phyloP scores from a whole-genome alignment of 2,888 invertebrate species.

The Capitulum mitella region DNA sequence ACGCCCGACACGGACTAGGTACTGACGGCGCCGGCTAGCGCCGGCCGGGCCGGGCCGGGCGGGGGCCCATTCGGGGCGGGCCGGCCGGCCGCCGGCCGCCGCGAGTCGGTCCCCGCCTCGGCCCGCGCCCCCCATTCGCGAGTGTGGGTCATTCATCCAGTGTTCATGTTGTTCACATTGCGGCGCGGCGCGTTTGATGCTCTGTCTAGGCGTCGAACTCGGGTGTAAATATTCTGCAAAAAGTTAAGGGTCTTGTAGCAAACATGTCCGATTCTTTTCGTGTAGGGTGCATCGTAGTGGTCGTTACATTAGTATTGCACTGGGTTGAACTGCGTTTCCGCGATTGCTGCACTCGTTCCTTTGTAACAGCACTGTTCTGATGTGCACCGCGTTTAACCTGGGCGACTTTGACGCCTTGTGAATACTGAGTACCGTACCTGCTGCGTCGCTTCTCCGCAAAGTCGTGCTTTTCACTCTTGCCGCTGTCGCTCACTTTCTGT shows the following conservation, averaged over 20 bases:
- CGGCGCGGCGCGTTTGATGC: neutral
- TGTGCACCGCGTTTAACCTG: too few species aligned
- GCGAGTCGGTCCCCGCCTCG: neutral
- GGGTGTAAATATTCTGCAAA: neutral
- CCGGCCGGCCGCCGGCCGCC: neutral
- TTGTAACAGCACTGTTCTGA: too few species aligned
- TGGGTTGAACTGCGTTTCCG: too few species aligned
- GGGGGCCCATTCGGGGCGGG: neutral
- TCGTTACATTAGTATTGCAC: too few species aligned
- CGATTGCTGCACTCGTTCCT: too few species aligned
- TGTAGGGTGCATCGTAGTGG: too few species aligned
- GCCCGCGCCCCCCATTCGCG: neutral
- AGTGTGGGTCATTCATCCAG: neutral
- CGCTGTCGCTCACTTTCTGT: neutral
- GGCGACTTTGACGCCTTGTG: too few species aligned
- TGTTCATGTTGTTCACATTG: neutral
- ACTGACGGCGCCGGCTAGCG: neutral
- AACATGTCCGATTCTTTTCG: neutral
- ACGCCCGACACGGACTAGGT: neutral
- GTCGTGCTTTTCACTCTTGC: neutral
- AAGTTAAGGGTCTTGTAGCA: neutral
- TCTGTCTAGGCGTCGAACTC: neutral
- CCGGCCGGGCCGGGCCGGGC: neutral
- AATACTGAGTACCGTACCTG: too few species aligned
- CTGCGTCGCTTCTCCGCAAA: neutral